Percentiles rank a stretch among this genome's conserved stretches.
Conservation (phyloP, 2,888 invertebrate genomes). For the Gibbula magus region DNA sequence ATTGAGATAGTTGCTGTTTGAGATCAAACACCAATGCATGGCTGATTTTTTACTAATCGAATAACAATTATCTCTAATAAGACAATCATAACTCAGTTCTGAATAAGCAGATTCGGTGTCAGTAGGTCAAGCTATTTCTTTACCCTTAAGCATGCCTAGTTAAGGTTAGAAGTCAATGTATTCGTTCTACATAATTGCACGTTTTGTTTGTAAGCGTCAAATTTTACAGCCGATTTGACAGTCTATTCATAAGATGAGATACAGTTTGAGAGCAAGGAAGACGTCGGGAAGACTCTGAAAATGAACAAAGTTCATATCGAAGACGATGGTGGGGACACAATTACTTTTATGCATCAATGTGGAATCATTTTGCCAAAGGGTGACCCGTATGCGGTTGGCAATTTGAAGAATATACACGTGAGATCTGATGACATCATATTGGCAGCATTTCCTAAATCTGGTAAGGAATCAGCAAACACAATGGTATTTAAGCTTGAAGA, state of each 20-base stretch:
- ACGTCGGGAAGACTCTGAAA: background rate
- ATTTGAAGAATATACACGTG: background rate
- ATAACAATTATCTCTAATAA: too few relatives aligned
- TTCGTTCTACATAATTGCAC: too few relatives aligned
- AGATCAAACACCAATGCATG: too few relatives aligned
- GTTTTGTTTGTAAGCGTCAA: too few relatives aligned
- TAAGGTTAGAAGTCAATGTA: too few relatives aligned
- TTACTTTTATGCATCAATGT: background rate
- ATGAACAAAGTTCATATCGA: background rate
- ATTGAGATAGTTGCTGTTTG: too few relatives aligned
- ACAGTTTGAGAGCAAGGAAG: background rate
- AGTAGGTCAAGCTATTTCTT: too few relatives aligned
- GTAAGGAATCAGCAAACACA: background rate
- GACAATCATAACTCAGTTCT: too few relatives aligned
- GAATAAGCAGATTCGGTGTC: too few relatives aligned
- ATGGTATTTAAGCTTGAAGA: too few relatives aligned
- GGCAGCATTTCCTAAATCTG: background rate
- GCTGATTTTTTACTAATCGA: too few relatives aligned
- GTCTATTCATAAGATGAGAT: background rate
- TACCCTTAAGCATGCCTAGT: too few relatives aligned
- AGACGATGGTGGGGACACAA: background rate
- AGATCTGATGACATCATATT: background rate
- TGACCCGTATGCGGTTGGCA: background rate
- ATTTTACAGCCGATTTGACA: background rate
- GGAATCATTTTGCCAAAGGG: background rate